Percentiles rank a stretch among this genome's conserved stretches.
These are phyloP conservation scores for Pyrgilauda ruficollis DNA, from an alignment of 2,113 vertebrate genomes.

Conservation along the genomic window DNA sequence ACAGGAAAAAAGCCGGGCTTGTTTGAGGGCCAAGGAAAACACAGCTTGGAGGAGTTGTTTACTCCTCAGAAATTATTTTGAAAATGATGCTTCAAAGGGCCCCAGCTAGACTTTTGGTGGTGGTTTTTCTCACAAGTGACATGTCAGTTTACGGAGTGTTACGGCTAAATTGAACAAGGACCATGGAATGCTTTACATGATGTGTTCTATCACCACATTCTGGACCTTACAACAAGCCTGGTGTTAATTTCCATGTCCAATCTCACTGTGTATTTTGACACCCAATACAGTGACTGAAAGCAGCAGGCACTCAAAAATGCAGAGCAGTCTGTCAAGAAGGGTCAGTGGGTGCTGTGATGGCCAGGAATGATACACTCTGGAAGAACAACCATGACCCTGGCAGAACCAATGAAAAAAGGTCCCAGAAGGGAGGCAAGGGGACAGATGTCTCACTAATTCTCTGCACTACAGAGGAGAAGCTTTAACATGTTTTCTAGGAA, in stretches of 20 bases:
- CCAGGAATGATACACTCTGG: neutral
- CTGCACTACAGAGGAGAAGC: neutral
- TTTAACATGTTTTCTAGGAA: neutral
- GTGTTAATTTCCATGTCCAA: neutral
- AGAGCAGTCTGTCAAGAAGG: conserved; percentile 25
- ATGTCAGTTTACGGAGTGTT: neutral
- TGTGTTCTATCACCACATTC: neutral
- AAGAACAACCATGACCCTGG: fast-evolving
- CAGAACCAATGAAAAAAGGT: neutral
- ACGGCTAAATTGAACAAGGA: neutral
- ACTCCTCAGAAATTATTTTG: neutral
- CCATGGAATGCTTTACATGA: neutral
- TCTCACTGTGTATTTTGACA: neutral
- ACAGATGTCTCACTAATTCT: neutral
- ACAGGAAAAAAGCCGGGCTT: conserved; percentile 54
- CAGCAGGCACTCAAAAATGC: conserved; percentile 68
- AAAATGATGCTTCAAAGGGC: neutral
- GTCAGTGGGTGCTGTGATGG: neutral
- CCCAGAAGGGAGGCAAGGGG: neutral
- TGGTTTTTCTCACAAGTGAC: neutral
- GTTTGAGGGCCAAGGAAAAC: neutral
- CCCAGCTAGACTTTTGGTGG: neutral
- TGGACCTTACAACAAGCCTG: conserved; percentile 25
- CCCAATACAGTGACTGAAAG: neutral
- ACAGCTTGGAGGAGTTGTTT: neutral